Base-by-base conservation (phyloP, 2,888 invertebrate species). In the Amblyteles armatorius region DNA sequence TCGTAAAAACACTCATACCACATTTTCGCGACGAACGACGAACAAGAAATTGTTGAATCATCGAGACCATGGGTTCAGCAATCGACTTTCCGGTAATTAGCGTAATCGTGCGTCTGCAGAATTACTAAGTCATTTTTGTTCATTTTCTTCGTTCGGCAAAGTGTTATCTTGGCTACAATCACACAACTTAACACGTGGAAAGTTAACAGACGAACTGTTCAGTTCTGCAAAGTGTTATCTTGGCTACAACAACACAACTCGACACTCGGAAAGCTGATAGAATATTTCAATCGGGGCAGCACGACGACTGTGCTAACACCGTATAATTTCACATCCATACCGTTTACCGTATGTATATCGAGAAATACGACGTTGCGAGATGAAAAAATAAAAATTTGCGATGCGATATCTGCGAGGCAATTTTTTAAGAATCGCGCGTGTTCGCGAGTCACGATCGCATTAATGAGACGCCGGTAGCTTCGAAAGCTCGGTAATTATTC, bases 31-130 rank as follows among this genome's bases (percentile, higher is more conserved):
- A 68, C 68, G 36, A 68, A 13, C 48, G 68, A 26, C 5, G 68
- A 44, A 22, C 40, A 48, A 48, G 22, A 22, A 68, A 40, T 2
- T 5, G 68, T 26, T 26, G 48, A 44, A 68, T 68, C 44, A 68
- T 68, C 22, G 48, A 9, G 26, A 22, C 13, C 63, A 63, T 29
- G 16, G 44, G 63, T 40, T 65, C 65, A 65, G 68, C 48, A 68
- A 48, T 44, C 67, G 11, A 57, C 13, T 13, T 57, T 2, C 57
- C 3, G 57, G 9, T 11, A 57, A 57, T 57, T 57, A 57, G 11
- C 11, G 26, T 26, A 22, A 5, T 22, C 57, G 13, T 26, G 26
- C 22, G 26, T 57, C 57, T 11, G 57, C 22, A 11, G 3, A 22
- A 57, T 11, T 13, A 22, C 7, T 68, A 44, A 69, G 13, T 50